These are phyloP conservation scores for Pammene fasciana DNA, from an alignment of 2,888 invertebrate genomes.

Conservation along the genomic window DNA sequence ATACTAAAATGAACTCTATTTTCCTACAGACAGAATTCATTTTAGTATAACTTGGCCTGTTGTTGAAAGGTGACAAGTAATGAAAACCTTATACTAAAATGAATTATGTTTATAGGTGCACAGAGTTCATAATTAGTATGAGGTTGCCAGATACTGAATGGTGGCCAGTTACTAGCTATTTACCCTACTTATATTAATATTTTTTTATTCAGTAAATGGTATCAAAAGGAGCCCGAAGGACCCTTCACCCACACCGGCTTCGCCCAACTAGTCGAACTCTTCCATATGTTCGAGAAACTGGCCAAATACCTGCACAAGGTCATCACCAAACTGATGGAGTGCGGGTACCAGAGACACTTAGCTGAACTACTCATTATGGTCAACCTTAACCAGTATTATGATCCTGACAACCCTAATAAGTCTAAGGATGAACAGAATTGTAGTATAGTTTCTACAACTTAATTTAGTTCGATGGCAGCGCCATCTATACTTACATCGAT, in stretches of 20 bases:
- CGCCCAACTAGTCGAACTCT: slow-evolving; percentile 81
- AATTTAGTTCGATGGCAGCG: slow-evolving; percentile 14
- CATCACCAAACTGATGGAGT: slow-evolving; percentile 84
- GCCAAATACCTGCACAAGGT: slow-evolving; percentile 85
- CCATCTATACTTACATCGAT: background rate
- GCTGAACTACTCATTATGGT: slow-evolving; percentile 86
- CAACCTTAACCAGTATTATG: slow-evolving; percentile 85
- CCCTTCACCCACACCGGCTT: slow-evolving; percentile 84
- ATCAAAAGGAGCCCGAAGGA: slow-evolving; percentile 70
- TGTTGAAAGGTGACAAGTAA: no score
- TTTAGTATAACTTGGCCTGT: no score
- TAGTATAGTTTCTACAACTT: slow-evolving; percentile 51
- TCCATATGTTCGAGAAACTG: slow-evolving; percentile 84
- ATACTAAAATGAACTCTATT: no score
- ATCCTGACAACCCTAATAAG: slow-evolving; percentile 65
- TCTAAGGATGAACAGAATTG: slow-evolving; percentile 60
- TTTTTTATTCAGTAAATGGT: slow-evolving; percentile 79
- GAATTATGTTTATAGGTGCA: no score
- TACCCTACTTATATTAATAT: background rate
- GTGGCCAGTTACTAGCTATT: no score
- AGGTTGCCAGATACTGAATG: no score
- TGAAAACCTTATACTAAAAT: no score
- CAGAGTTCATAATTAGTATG: no score
- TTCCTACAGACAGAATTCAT: no score
- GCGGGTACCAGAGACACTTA: slow-evolving; percentile 87